Base-by-base conservation (phyloP, 2,888 invertebrate species). In the Oxyscelio sp. region DNA sequence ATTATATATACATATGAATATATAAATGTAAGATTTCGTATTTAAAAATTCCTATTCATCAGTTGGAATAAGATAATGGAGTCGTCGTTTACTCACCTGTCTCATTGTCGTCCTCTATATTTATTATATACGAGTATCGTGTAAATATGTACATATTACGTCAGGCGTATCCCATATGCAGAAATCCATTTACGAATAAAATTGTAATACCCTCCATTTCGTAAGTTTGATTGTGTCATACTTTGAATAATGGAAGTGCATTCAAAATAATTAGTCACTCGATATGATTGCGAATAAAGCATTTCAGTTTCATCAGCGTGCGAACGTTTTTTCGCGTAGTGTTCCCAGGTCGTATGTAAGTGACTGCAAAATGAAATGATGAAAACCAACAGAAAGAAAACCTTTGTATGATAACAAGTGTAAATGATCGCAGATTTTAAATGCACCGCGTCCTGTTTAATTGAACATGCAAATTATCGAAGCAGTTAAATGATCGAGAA, bases 41-140 rank as follows among this genome's bases (percentile, higher is more conserved):
- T 65, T 75, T 71, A 63, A 61, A 59, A 83, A 78, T 68, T 83
- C 83, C 78, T 78, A 83, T 78, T 83, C 73, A 79, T 79, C 78
- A 74, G 74, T 79, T 79, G 74, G 74, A 73, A 79, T 79, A 78
- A 74, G 68, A 78, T 73, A 78, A 78, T 59, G 58, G 43, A 82
- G 65, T 77, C 82, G 83, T 78, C 82, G 82, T 82, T 82, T 77
- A 82, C 52, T 83, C 83, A 83, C 73, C 83, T 77, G 66, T 83
- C 83, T 83, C 73, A 78, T 83, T 83, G 83, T 83, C 83, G 83
- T 83, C 78, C 78, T 83, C 71, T 70, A 83, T 71, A 73, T 73
- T 77, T 65, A 83, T 78, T 83, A 66, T 70, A 70, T 56, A 75
- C 77, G 75, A 70, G 73, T 81, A 81, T 82, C 56, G 56, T 82